Conservation (phyloP, 30 jellyfish, hydroid and myxozoan genomes). For the Phacellophora camtschatica region DNA sequence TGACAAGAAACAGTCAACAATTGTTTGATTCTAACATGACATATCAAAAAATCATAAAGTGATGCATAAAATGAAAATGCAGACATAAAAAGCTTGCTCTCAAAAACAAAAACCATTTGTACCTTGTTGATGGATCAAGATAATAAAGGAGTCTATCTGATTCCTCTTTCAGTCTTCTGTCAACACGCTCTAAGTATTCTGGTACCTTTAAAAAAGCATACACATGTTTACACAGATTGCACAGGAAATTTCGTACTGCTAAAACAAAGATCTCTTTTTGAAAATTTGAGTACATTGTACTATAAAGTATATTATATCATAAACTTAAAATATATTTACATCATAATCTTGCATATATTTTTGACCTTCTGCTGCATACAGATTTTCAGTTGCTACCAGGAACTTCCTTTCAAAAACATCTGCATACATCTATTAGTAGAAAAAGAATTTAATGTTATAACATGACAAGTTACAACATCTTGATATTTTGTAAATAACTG, state of each 20-base stretch:
- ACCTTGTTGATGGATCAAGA: slow-evolving; percentile 95
- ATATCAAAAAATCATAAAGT: too few species aligned
- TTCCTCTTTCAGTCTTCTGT: slow-evolving; percentile 89
- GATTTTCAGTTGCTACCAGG: slow-evolving; percentile 77
- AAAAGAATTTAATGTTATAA: too few species aligned
- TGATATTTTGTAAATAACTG: too few species aligned
- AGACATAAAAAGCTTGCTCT: too few species aligned
- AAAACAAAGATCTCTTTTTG: neutral
- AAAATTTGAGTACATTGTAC: too few species aligned
- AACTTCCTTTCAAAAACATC: slow-evolving; percentile 82
- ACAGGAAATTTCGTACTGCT: too few species aligned
- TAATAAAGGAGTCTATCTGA: slow-evolving; percentile 88
- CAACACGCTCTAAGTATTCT: slow-evolving; percentile 84
- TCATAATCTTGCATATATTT: slow-evolving; percentile 85
- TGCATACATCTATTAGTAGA: slow-evolving; percentile 95
- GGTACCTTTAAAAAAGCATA: slow-evolving; percentile 51
- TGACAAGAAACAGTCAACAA: too few species aligned
- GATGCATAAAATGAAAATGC: too few species aligned
- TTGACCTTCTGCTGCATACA: slow-evolving; percentile 93
- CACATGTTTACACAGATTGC: too few species aligned
- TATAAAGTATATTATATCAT: neutral
- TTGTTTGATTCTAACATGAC: too few species aligned
- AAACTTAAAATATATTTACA: slow-evolving; percentile 55
- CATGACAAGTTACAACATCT: too few species aligned
- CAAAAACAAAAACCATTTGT: too few species aligned